phyloP scores from a whole-genome alignment of 1,140 invertebrate genomes.

The Pachypeltis micranthus region DNA sequence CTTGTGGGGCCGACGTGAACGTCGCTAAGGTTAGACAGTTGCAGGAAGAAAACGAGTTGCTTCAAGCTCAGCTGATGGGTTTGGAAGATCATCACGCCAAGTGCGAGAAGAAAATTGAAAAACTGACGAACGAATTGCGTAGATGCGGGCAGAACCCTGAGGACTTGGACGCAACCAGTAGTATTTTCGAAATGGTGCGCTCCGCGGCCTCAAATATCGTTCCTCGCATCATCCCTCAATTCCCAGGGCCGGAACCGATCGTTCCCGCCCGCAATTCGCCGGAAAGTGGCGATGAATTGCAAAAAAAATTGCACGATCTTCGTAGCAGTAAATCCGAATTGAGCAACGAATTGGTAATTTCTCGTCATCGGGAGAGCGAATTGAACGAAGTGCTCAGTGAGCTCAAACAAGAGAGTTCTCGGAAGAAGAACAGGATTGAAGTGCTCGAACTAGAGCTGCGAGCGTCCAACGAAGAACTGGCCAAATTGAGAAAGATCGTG shows the following conservation, averaged over 20 bases:
- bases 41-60: neutral
- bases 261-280: too few relatives aligned
- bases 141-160: neutral
- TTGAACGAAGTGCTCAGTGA: neutral
- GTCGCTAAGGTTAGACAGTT: neutral
- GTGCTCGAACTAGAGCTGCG: conserved; percentile 2
- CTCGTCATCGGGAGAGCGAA: neutral
- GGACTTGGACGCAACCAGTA: neutral
- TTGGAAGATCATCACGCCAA: neutral
- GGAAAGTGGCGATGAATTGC: neutral
- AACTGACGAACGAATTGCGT: neutral
- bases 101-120: neutral
- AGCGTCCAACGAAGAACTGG: neutral
- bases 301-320: neutral
- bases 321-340: neutral
- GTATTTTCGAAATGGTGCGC: neutral
- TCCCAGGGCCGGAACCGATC: neutral
- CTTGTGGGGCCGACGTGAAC: neutral
- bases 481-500: neutral
- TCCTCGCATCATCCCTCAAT: neutral
- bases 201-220: neutral
- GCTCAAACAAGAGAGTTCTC: neutral
- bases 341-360: neutral
- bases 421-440: neutral
- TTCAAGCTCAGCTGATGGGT: neutral